Evolutionary conservation across 2,113 vertebrate genomes (phyloP), one percentile per base, ranked within the genome.

Genomic region (Phyllostomus hastatus): DNA sequence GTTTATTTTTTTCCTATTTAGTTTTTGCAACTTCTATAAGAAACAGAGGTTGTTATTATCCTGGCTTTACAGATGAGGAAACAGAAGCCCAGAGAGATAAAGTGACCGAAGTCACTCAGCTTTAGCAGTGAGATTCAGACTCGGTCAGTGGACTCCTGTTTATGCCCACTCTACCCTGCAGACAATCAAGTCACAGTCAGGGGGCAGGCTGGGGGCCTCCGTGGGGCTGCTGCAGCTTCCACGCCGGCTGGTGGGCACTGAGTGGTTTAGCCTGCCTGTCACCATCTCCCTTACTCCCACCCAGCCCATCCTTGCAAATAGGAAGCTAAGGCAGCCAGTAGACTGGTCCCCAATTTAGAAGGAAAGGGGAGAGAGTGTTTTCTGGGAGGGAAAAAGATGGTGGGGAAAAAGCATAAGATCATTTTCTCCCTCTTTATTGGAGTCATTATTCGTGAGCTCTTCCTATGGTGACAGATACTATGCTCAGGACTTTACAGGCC

Each of bases 21-120:
- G 61, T 91, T 22, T 28, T 86, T n/a, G 72, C 26, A 84, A 73
- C 20, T 66, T 93, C 50, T 84, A 35, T 61, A 35, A 93, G 75
- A 81, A 43, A 69, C 16, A 54, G 24, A 15, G 7, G 19, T 31
- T 80, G 15, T 84, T 87, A 26, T n/a, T 70, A n/a, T 50, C 50
- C 78, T 66, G 52, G 31, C 72, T 69, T 95, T 73, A 41, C 22
- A 72, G 82, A 66, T 9, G n/a, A 78, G 86, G 78, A 95, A 93
- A 94, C 31, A 76, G 87, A 85, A 94, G 19, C 73, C 35, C 31
- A 19, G 54, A 85, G 67, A 95, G n/a, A 80, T 88, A 67, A 76
- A 76, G 48, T 22, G 64, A 85, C 67, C 0, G 2, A 76, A 82
- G 81, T 57, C 87, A 41, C 24, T n/a, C 31, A 70, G 35, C 41